Evolutionary conservation across 2,888 invertebrate genomes (phyloP).

Genomic region (Stegophylla sp.): DNA sequence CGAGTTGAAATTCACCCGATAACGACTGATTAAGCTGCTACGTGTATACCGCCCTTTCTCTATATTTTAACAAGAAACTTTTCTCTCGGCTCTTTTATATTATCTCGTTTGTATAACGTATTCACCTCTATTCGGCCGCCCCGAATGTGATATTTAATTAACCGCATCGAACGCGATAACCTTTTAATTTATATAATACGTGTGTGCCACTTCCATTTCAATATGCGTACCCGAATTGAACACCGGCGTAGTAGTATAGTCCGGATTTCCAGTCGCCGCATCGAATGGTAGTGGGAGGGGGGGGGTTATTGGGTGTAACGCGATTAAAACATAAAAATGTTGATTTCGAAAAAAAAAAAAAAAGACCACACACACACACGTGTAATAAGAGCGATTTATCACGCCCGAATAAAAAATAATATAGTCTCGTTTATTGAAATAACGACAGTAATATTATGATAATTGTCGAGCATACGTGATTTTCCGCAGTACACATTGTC

Average conservation of each 20-base stretch:
- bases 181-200: constrained; percentile 1
- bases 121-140: no score
- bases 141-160: constrained; percentile 14
- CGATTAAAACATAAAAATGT: constrained; percentile 14
- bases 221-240: neutral
- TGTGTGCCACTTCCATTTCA: neutral
- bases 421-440: neutral
- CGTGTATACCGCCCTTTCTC: neutral
- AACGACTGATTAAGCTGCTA: neutral
- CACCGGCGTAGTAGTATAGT: no score
- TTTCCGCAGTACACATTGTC: constrained; percentile 9
- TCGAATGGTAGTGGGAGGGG: no score
- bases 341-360: constrained; percentile 7
- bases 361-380: no score
- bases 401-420: neutral
- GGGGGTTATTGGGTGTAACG: neutral
- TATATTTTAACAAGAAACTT: neutral
- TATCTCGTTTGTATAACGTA: neutral
- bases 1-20: neutral
- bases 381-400: neutral
- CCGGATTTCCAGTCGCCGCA: neutral
- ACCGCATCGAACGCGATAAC: neutral
- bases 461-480: constrained; percentile 32
- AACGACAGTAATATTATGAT: no score
- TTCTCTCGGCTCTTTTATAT: neutral